Base-by-base conservation (phyloP, 2,888 invertebrate species). In the Tenthredo distinguenda region DNA sequence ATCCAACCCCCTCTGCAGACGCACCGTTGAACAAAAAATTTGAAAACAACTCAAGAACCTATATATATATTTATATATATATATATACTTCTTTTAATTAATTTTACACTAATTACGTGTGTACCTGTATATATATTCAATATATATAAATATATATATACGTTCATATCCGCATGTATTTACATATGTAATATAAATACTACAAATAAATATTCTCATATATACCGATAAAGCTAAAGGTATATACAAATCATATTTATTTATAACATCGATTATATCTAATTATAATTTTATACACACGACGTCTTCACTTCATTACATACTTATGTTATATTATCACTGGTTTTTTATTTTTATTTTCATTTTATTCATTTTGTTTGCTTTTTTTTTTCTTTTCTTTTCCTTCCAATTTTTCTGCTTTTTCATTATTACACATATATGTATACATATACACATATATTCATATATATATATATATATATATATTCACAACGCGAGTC, bases 311-410 rank as follows among this genome's bases (percentile, higher is more conserved):
- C 55, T 77, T n/a, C 55, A 77, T 55, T 72, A 72, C 40, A 72
- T 50, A 77, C 81, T 81, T 81, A 81, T 62, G 62, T 81, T 81
- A 81, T 81, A 81, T 81, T 81, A 81, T 81, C 81, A 81, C 81
- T 81, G 81, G 81, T 81, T 62, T 79, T 58, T 50, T 34, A 37
- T 58, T 31, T 26, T 34, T 77, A 50, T 79, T 37, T 9, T 71
- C 9, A 40, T 1, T 21, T 40, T 40, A n/a, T 40, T 72, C 40
- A 15, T 26, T 26, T 50, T 12, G 26, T 47, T 72, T n/a, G 1
- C 15, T 47, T 76, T 12, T 47, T 77, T 50, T 4, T 77, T 31
- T 31, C 0, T 40, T 40, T n/a, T 72, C 10, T 21, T n/a, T 37
- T 40, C 2, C 50, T 47, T 47, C 21, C 21, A 3, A 74, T 47